Base-by-base conservation (phyloP, 2,113 vertebrate species). In the Neoarius graeffei region DNA sequence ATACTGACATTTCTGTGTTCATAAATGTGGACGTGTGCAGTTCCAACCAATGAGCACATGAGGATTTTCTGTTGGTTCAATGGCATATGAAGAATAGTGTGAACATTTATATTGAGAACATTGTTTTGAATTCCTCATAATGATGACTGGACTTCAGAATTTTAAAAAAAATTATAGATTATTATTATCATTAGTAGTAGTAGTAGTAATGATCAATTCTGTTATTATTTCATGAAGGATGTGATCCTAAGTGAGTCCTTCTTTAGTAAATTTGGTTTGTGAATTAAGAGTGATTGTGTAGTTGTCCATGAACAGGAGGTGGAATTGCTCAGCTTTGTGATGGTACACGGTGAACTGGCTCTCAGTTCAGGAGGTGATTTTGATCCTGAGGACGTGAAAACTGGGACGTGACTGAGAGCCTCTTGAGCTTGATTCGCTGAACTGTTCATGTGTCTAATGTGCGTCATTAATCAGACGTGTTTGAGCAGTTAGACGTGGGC, bases 21-120 rank as follows among this genome's bases (percentile, higher is more conserved):
- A 60, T 57, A 56, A 56, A 56, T 13, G 13, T 13, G 6, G 52
- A 54, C 52, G 42, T 42, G 7, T 14, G 57, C 57, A 17, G 57
- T 14, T 42, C 3, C 42, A 42, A 4, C 42, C 42, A 42, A 42
- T 42, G 42, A 42, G 42, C 42, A 42, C 42, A 42, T 4, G 42
- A 42, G 57, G 57, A 60, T 15, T 60, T 60, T 60, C 2, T 60
- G 57, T 60, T 10, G 56, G 9, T 56, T 56, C 9, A 0, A 14
- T 13, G 56, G 56, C 54, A 10, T 10, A 60, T 60, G 19, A 60
- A 5, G 19, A 23, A 23, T 23, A 60, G 0, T 4, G 17, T n/a
- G 64, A 0, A 30, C 5, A 5, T 30, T 27, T 14, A 2, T 11
- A 5, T 5, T 11, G n/a, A 27, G 3, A 14, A 0, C 1, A 4